Conservation (phyloP, 2,113 vertebrate species). For the Phocoena phocoena region DNA sequence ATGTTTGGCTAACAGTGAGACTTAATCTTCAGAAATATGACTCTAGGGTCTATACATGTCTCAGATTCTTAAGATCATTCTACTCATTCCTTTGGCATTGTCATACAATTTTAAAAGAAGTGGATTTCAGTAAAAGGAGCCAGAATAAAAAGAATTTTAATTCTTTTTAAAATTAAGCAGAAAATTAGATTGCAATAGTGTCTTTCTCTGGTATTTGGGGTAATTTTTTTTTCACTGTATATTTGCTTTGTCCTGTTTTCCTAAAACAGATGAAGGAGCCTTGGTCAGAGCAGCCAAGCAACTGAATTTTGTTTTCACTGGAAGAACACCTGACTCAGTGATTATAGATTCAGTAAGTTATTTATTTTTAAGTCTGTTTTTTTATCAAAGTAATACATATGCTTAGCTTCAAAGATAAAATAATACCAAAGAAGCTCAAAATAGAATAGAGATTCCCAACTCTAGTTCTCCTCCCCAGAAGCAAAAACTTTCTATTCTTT, state of each 20-base stretch:
- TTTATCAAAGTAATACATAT: neutral
- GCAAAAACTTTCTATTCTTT: neutral
- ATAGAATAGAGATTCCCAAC: neutral
- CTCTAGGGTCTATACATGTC: neutral
- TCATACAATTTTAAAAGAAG: neutral
- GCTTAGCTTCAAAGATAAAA: neutral
- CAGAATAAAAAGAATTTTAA: neutral
- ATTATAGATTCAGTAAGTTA: constrained; percentile 93
- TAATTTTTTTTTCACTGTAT: neutral
- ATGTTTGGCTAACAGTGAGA: neutral
- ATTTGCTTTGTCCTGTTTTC: constrained; percentile 23
- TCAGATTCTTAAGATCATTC: neutral
- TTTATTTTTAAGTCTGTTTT: neutral
- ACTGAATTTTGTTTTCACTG: constrained; percentile 95
- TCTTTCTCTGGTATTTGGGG: neutral
- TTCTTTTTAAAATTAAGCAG: constrained; percentile 7
- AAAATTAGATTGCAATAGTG: neutral
- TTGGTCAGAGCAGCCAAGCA: constrained; percentile 94
- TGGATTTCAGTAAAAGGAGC: neutral
- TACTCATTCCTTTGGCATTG: neutral
- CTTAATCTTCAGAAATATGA: neutral
- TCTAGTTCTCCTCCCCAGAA: neutral
- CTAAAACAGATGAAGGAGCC: constrained; percentile 93
- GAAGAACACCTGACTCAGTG: constrained; percentile 95
- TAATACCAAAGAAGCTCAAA: neutral